phyloP scores from a whole-genome alignment of 2,888 invertebrate genomes.

The Tipula confusa region DNA sequence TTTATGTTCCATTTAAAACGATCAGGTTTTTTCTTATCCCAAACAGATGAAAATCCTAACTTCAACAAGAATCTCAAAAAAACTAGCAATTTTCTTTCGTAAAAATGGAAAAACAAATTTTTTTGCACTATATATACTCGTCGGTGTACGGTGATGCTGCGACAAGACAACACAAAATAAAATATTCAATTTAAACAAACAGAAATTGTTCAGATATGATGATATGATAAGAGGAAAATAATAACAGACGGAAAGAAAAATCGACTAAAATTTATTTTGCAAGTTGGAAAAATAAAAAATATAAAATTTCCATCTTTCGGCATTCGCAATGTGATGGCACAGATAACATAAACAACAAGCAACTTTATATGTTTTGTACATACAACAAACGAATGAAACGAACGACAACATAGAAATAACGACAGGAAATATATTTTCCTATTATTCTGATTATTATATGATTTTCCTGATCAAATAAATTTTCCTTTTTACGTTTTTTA shows the following conservation, averaged over 20 bases:
- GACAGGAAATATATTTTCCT: slow-evolving; percentile 5
- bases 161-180: neutral
- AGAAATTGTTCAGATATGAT: slow-evolving; percentile 4
- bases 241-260: neutral
- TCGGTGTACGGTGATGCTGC: neutral
- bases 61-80: too few species aligned
- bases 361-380: neutral
- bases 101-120: too few species aligned
- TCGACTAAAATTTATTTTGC: neutral
- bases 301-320: neutral
- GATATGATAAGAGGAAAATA: slow-evolving; percentile 4
- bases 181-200: slow-evolving; percentile 12
- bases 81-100: too few species aligned
- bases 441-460: neutral
- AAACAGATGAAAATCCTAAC: too few species aligned
- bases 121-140: too few species aligned
- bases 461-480: slow-evolving; percentile 25
- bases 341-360: neutral
- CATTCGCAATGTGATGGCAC: neutral
- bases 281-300: neutral
- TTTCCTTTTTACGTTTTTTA: neutral
- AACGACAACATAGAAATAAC: neutral
- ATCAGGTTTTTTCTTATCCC: too few species aligned
- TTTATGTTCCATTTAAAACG: too few species aligned
- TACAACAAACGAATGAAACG: neutral